Conservation (phyloP, 2,888 invertebrate species). For the Pilophorus perplexus region DNA sequence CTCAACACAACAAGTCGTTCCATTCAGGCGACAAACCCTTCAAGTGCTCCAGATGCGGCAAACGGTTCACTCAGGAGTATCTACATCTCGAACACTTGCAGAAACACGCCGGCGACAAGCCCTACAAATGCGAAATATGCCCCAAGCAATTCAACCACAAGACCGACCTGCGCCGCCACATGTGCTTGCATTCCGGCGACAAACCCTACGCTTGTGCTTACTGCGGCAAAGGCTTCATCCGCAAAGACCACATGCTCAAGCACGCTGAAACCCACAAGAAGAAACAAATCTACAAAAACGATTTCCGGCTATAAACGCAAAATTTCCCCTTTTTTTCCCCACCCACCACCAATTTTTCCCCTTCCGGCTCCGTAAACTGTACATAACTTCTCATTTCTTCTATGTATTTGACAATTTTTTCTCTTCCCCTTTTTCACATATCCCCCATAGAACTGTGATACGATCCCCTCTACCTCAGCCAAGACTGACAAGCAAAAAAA, state of each 20-base stretch:
- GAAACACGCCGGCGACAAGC: slow-evolving; percentile 79
- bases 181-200: slow-evolving; percentile 81
- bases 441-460: slow-evolving; percentile 43
- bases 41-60: slow-evolving; percentile 80
- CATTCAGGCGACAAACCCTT: slow-evolving; percentile 83
- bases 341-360: slow-evolving; percentile 25
- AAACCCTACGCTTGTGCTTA: slow-evolving; percentile 77
- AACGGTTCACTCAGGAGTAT: slow-evolving; percentile 71
- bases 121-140: slow-evolving; percentile 81
- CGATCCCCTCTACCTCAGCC: slow-evolving; percentile 42
- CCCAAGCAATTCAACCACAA: slow-evolving; percentile 89
- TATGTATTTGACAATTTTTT: background rate
- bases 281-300: slow-evolving; percentile 43
- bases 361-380: background rate
- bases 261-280: slow-evolving; percentile 74
- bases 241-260: slow-evolving; percentile 88
- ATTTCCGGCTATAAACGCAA: slow-evolving; percentile 23
- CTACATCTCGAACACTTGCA: slow-evolving; percentile 72
- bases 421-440: slow-evolving; percentile 18
- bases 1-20: slow-evolving; percentile 86
- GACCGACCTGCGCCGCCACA: slow-evolving; percentile 81
- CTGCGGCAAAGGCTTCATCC: slow-evolving; percentile 83
- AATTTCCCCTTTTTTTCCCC: too few species aligned
- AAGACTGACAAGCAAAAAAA: slow-evolving; percentile 39
- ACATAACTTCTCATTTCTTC: background rate